These are phyloP conservation scores for Smutsia gigantea DNA, from an alignment of 2,797 vertebrate species.

Conservation along the genomic window DNA sequence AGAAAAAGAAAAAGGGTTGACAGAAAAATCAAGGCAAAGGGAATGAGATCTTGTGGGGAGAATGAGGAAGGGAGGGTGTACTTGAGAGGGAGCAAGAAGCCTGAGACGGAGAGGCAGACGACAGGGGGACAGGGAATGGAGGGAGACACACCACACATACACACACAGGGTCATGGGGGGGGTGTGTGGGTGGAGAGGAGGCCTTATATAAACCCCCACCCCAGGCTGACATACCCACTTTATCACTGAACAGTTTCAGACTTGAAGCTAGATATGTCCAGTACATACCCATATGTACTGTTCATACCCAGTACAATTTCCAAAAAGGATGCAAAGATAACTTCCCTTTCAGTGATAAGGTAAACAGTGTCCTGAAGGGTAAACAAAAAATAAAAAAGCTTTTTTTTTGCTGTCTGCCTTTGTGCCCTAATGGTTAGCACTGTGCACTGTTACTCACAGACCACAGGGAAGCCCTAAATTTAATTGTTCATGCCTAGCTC, in stretches of 20 bases:
- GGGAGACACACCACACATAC: constrained; percentile 55
- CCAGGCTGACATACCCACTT: constrained; percentile 78
- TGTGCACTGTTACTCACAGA: constrained; percentile 86
- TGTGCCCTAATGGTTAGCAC: constrained; percentile 85
- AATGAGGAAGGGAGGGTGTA: background rate
- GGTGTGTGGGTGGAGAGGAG: constrained; percentile 27
- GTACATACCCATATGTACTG: too few relatives aligned
- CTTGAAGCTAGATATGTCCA: too few relatives aligned
- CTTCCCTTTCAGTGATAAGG: constrained; percentile 86
- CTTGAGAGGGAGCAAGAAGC: background rate
- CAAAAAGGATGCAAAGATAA: constrained; percentile 83
- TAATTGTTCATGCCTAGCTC: constrained; percentile 86
- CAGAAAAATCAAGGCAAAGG: constrained; percentile 81
- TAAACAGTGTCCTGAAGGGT: constrained; percentile 90
- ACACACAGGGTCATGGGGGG: background rate
- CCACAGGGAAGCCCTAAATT: constrained; percentile 87
- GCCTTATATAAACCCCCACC: constrained; percentile 76
- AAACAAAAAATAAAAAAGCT: constrained; percentile 86
- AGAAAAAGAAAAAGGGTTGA: constrained; percentile 80
- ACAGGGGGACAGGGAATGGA: constrained; percentile 4
- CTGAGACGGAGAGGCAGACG: constrained; percentile 66
- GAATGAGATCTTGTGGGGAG: constrained; percentile 22
- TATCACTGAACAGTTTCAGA: constrained; percentile 75
- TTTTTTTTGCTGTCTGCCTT: constrained; percentile 84
- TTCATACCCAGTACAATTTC: constrained; percentile 69